Evolutionary conservation across 2,113 vertebrate species (phyloP).

Genomic region (Equus quagga): DNA sequence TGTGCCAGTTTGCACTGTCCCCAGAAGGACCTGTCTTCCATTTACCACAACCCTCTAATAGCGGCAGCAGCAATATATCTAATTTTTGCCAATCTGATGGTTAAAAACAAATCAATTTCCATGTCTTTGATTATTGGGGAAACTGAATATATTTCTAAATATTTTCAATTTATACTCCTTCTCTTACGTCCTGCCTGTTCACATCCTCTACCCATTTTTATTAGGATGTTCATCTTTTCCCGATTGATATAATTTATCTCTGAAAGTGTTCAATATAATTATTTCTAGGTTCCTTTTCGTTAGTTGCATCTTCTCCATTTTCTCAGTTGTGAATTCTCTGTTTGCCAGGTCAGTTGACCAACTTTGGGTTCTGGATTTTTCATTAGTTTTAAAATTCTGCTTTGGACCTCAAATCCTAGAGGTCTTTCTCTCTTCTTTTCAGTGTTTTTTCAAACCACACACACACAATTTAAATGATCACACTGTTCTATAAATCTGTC

Average conservation of each 20-base stretch:
- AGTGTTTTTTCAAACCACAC: neutral
- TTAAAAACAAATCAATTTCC: neutral
- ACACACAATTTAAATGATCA: neutral
- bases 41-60: neutral
- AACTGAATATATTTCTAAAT: neutral
- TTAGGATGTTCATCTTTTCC: neutral
- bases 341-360: neutral
- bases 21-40: neutral
- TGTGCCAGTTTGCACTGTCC: neutral
- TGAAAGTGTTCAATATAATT: neutral
- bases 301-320: neutral
- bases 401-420: neutral
- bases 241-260: neutral
- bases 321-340: conserved; percentile 8
- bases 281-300: neutral
- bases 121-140: conserved; percentile 3
- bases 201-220: neutral
- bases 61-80: neutral
- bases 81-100: neutral
- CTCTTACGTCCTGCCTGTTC: neutral
- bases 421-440: neutral
- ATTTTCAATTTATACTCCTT: neutral
- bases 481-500: neutral
- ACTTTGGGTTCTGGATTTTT: neutral
- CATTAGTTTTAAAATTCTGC: conserved; percentile 5